Percentiles rank a stretch among this genome's conserved stretches.
phyloP scores from a whole-genome alignment of 2,797 vertebrate species.

The Vespertilio murinus region DNA sequence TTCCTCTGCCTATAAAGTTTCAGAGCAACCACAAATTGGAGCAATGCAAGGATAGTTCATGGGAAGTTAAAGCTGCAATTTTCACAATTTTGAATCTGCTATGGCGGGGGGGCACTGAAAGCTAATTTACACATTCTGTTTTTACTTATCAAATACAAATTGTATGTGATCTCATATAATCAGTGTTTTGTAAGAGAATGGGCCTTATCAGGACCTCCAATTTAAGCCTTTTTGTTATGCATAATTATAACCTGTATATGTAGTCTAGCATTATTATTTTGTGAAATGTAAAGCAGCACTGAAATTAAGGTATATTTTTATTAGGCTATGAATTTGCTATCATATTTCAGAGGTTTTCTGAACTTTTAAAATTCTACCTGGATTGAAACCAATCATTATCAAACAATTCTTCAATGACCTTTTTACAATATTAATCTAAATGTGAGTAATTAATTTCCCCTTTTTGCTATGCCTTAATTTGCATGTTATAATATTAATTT shows the following conservation, averaged over 20 bases:
- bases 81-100: constrained; percentile 52
- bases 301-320: constrained; percentile 32
- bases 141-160: constrained; percentile 63
- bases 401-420: constrained; percentile 37
- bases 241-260: constrained; percentile 45
- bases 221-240: constrained; percentile 32
- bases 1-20: constrained; percentile 57
- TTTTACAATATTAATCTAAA: constrained; percentile 49
- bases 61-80: constrained; percentile 70
- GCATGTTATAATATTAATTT: constrained; percentile 74
- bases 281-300: constrained; percentile 32
- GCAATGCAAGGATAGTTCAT: constrained; percentile 67
- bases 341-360: not conserved
- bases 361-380: constrained; percentile 48
- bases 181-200: constrained; percentile 32
- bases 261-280: constrained; percentile 47
- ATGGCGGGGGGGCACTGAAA: not conserved
- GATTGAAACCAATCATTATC: constrained; percentile 41
- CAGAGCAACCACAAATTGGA: constrained; percentile 70
- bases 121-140: constrained; percentile 40
- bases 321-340: constrained; percentile 54
- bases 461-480: constrained; percentile 38
- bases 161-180: constrained; percentile 17
- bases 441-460: constrained; percentile 9
- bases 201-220: not conserved